Conservation (phyloP, 2,113 vertebrate species). For the Haemorhous mexicanus region DNA sequence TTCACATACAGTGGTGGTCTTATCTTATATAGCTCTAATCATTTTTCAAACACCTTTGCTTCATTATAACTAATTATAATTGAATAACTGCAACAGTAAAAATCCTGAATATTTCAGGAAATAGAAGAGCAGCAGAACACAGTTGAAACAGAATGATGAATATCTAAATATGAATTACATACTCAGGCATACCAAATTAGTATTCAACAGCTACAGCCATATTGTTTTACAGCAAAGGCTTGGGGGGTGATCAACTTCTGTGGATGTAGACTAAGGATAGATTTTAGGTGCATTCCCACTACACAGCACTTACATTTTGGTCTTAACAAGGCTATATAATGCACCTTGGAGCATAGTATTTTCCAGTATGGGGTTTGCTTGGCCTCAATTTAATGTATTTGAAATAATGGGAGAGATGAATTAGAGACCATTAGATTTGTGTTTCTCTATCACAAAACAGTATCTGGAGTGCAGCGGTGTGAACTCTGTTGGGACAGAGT, state of each 20-base stretch:
- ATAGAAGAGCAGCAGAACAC: not conserved
- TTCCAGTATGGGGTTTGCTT: not conserved
- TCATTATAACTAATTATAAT: not conserved
- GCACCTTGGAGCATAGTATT: rapidly evolving
- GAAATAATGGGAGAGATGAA: not conserved
- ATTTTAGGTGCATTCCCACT: not conserved
- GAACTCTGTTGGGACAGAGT: not conserved
- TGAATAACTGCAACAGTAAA: not conserved
- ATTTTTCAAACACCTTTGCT: not conserved
- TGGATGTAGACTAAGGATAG: not conserved
- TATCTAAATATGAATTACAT: not conserved
- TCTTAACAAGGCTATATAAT: not conserved
- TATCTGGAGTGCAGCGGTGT: not conserved
- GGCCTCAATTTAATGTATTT: not conserved
- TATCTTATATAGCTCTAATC: not conserved
- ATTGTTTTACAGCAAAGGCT: not conserved
- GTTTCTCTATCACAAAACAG: not conserved
- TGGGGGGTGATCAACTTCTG: not conserved
- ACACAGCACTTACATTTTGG: not conserved
- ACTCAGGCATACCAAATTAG: not conserved
- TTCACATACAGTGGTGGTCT: not conserved
- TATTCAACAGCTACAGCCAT: not conserved
- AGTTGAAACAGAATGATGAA: not conserved
- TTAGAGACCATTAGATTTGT: not conserved
- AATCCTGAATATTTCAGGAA: not conserved